These are phyloP conservation scores for Nasonia longicornis DNA, from an alignment of 1,140 invertebrate genomes.

Conservation along the genomic window DNA sequence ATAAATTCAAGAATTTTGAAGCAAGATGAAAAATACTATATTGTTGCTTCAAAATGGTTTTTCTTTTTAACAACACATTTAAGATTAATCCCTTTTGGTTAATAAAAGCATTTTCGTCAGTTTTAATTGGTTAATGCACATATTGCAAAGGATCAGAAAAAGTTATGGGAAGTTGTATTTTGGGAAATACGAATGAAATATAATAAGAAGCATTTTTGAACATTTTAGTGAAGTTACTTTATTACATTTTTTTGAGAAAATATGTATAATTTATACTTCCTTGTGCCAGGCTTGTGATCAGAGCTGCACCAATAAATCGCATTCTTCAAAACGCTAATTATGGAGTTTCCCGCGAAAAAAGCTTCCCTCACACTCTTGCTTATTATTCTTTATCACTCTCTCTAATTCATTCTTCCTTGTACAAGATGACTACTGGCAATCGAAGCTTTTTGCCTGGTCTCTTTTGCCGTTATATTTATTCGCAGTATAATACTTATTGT, in stretches of 20 bases:
- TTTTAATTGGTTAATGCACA: no score
- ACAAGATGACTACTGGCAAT: constrained; percentile 19
- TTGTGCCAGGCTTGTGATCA: constrained; percentile 29
- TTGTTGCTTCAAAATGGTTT: no score
- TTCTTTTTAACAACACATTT: no score
- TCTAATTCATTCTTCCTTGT: neutral
- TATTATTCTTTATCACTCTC: constrained; percentile 7
- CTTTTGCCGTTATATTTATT: constrained; percentile 14
- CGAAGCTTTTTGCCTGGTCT: neutral
- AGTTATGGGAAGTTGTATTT: no score
- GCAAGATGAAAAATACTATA: no score
- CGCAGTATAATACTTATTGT: constrained; percentile 10
- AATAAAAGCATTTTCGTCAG: no score
- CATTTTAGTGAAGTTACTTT: constrained; percentile 29
- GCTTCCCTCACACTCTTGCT: neutral
- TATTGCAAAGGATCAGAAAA: no score
- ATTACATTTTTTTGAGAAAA: constrained; percentile 42
- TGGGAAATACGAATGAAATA: neutral
- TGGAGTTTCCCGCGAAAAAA: neutral
- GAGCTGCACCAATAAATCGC: constrained; percentile 12
- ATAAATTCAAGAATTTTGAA: no score
- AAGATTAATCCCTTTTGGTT: no score
- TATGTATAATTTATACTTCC: constrained; percentile 38
- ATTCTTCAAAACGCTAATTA: constrained; percentile 24
- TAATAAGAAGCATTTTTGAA: neutral